Evolutionary conservation across 2,888 invertebrate species (phyloP).

Genomic region (Peribatodes rhomboidaria): DNA sequence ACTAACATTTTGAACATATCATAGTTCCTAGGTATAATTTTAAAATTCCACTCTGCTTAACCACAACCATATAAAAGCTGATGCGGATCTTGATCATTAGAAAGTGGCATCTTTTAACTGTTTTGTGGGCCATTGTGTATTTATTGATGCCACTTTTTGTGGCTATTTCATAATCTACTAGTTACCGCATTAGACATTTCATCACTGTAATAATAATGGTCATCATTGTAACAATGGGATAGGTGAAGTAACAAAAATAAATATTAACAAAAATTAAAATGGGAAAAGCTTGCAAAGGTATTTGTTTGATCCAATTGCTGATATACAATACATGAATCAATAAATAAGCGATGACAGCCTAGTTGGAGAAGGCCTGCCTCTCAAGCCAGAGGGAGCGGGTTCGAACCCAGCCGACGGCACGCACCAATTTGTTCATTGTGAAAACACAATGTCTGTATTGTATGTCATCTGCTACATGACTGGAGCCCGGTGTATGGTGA

Average conservation of each 20-base stretch:
- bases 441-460: too few species aligned
- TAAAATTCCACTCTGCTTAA: background rate
- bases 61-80: constrained; percentile 37
- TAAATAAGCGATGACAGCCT: too few species aligned
- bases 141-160: constrained; percentile 41
- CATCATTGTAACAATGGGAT: background rate
- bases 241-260: background rate
- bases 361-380: too few species aligned
- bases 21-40: too few species aligned
- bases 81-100: constrained; percentile 62
- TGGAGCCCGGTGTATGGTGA: too few species aligned
- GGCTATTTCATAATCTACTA: constrained; percentile 14
- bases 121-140: constrained; percentile 52
- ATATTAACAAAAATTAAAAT: background rate
- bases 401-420: too few species aligned
- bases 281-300: too few species aligned
- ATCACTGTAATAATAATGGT: constrained; percentile 1
- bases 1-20: too few species aligned
- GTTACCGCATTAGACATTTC: constrained; percentile 16
- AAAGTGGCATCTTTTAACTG: constrained; percentile 57
- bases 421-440: too few species aligned
- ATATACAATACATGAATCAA: too few species aligned
- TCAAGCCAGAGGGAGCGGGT: too few species aligned
- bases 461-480: too few species aligned
- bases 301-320: background rate